phyloP scores from a whole-genome alignment of 2,888 invertebrate species.

The Homarus gammarus region DNA sequence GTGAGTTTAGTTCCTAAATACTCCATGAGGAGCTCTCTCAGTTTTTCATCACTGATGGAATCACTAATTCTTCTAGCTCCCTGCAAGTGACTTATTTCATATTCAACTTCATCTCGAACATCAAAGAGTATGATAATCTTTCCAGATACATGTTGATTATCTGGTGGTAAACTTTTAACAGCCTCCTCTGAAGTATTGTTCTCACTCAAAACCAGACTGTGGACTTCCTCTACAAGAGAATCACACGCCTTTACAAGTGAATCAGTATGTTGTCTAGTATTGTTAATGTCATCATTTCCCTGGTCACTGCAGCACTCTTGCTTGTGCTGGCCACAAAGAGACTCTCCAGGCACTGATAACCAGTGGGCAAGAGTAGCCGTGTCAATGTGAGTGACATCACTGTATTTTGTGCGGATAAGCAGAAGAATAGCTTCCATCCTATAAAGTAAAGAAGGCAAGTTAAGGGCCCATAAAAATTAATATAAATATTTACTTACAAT shows the following conservation, averaged over 20 bases:
- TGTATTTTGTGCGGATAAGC: constrained; percentile 27
- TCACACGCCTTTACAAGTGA: too few relatives aligned
- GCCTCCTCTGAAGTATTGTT: too few relatives aligned
- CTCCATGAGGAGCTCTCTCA: constrained; percentile 10
- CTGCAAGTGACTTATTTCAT: constrained; percentile 48
- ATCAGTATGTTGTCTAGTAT: too few relatives aligned
- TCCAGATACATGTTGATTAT: neutral
- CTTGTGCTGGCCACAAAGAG: too few relatives aligned
- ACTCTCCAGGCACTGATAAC: neutral
- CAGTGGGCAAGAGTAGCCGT: constrained; percentile 29
- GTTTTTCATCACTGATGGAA: neutral
- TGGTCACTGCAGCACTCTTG: too few relatives aligned
- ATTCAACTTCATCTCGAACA: constrained; percentile 53
- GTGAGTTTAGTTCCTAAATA: too few relatives aligned
- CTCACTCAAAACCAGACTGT: too few relatives aligned
- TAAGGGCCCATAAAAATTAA: too few relatives aligned
- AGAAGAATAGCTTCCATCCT: neutral
- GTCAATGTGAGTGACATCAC: constrained; percentile 25
- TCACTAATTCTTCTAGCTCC: constrained; percentile 39
- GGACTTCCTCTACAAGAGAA: too few relatives aligned
- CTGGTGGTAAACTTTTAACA: too few relatives aligned
- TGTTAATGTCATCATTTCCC: too few relatives aligned
- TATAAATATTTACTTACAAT: too few relatives aligned
- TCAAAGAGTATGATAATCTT: constrained; percentile 48
- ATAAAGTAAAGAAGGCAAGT: neutral